Evolutionary conservation across 1,140 invertebrate genomes (phyloP).

Genomic region (Trachelipus rathkii): DNA sequence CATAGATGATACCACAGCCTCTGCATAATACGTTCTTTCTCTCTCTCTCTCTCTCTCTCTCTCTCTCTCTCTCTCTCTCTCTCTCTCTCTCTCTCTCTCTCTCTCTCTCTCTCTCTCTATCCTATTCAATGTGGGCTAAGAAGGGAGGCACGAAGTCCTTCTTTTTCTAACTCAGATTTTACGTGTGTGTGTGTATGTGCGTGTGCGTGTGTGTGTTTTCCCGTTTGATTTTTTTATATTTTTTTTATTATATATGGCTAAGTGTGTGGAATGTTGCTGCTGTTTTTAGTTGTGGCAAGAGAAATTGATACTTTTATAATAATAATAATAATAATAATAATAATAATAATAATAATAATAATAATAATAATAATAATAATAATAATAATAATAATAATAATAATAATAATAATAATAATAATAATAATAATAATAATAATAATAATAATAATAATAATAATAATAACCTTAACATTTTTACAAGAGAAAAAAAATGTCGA

Average conservation of each 20-base stretch:
- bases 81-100: neutral
- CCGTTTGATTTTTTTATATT: neutral
- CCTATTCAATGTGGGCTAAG: neutral
- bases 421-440: conserved; percentile 17
- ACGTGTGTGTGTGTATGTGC: too few relatives aligned
- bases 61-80: conserved; percentile 3
- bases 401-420: conserved; percentile 16
- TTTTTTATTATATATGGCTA: too few relatives aligned
- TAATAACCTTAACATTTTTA: too few relatives aligned
- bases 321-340: conserved; percentile 9
- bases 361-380: conserved; percentile 13
- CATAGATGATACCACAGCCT: conserved; percentile 5
- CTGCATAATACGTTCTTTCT: neutral
- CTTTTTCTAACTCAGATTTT: conserved; percentile 1
- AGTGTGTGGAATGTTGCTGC: too few relatives aligned
- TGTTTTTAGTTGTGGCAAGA: too few relatives aligned
- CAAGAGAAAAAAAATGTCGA: neutral
- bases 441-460: neutral
- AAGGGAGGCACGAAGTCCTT: neutral
- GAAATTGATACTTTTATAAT: neutral
- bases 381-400: conserved; percentile 10
- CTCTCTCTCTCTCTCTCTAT: conserved; percentile 13
- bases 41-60: neutral
- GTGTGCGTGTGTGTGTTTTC: neutral
- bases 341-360: conserved; percentile 11